These are phyloP conservation scores for Cheirogaleus major DNA, from an alignment of 2,797 vertebrate species.

Conservation along the genomic window DNA sequence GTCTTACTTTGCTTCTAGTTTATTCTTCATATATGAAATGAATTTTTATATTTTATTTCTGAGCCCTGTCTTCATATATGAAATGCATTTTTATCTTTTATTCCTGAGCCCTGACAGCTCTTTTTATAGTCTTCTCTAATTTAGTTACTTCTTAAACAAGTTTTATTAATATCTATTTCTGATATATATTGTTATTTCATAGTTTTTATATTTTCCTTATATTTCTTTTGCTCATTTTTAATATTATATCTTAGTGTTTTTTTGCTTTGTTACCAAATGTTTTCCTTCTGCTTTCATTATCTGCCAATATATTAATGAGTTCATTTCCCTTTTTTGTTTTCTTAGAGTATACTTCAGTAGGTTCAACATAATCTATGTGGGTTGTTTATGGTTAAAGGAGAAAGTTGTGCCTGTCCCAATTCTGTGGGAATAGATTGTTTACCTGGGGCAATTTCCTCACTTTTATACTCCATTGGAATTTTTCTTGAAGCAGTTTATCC, in stretches of 20 bases:
- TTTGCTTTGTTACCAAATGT: background rate
- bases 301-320: background rate
- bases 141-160: background rate
- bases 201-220: background rate
- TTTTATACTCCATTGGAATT: background rate
- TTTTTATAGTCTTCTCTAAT: background rate
- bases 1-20: background rate
- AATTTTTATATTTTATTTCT: no score
- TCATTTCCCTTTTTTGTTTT: background rate
- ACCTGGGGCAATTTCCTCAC: background rate
- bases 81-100: background rate
- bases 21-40: background rate
- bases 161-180: background rate
- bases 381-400: background rate
- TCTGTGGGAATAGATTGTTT: background rate
- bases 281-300: background rate
- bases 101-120: background rate
- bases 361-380: background rate
- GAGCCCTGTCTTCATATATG: background rate
- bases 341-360: background rate
- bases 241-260: background rate
- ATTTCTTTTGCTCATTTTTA: background rate
- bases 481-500: background rate
- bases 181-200: background rate
- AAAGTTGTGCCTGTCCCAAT: background rate